phyloP scores from a whole-genome alignment of 1,140 invertebrate genomes.

The Brachionus paranguensis region DNA sequence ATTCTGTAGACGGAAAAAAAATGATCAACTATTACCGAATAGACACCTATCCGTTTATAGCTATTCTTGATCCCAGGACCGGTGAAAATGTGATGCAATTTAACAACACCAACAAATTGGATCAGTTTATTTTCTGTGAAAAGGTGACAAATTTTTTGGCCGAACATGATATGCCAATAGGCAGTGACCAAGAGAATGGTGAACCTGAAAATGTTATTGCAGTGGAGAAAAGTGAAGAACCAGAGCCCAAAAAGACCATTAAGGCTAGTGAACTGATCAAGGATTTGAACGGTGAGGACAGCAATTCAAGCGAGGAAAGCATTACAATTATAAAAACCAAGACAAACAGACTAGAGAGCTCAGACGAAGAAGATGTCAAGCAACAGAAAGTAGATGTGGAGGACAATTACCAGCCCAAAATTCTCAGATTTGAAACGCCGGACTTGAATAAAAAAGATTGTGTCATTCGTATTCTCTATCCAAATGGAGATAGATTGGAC shows the following conservation, averaged over 20 bases:
- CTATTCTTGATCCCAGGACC: conserved; percentile 70
- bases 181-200: neutral
- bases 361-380: neutral
- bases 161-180: conserved; percentile 15
- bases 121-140: conserved; percentile 32
- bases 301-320: conserved; percentile 1
- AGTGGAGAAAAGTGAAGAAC: neutral
- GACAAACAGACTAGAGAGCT: neutral
- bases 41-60: conserved; percentile 65
- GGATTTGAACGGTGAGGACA: neutral
- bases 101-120: conserved; percentile 40
- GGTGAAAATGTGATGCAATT: conserved; percentile 53
- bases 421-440: neutral
- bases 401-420: neutral
- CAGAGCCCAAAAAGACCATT: neutral
- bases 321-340: neutral
- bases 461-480: conserved; percentile 3
- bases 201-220: neutral
- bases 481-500: conserved; percentile 12
- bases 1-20: conserved; percentile 64
- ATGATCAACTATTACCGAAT: conserved; percentile 69
- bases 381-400: neutral
- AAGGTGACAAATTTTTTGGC: conserved; percentile 35
- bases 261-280: conserved; percentile 7
- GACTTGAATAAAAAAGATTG: conserved; percentile 1